Base-by-base conservation (phyloP, 2,797 vertebrate genomes). In the Rhinichthys osculus region DNA sequence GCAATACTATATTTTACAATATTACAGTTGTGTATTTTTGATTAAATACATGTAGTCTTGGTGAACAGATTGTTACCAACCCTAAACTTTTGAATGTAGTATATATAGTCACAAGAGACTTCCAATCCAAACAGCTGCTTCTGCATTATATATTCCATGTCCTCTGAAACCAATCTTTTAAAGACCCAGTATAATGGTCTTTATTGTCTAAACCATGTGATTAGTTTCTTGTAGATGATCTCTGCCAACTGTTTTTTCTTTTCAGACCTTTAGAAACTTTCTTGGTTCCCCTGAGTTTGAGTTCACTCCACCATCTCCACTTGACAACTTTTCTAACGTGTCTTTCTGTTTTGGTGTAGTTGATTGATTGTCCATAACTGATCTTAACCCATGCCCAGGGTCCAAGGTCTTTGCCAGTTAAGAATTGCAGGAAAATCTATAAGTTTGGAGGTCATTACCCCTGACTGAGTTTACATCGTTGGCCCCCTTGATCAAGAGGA, bases 351-450 rank as follows among this genome's bases (percentile, higher is more conserved):
- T 91, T 91, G 88, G 89, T 86, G 89, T 17, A 66, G 83, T 86
- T 94, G 93, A 94, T 94, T 93, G 92, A 94, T 95, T 93, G 92
- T 92, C 93, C 93, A 91, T 93, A 88, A 42, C 86, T 86, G 90
- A 91, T 90, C 79, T n/a, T 13, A 83, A 91, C 92, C 90, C 88
- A 57, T 82, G 74, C 88, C 78, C 33, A 7, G 86, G 88, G 89
- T 92, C 92, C 93, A 94, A 93, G 94, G 93, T 93, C 90, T 89
- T 81, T 74, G 90, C 87, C 90, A 93, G 93, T 93, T 91, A 93
- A 94, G 93, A 93, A 94, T 93, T 91, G 92, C 93, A 94, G 94
- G 93, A 95, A 94, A 92, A 90, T 89, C 92, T 88, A 91, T 77
- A 87, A 80, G 89, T 91, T 92, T 86, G 50, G 35, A 84, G 54